Percentiles rank a stretch among this genome's conserved stretches.
Evolutionary conservation across 2,888 invertebrate genomes (phyloP).

Genomic region (Eupithecia subfuscata): DNA sequence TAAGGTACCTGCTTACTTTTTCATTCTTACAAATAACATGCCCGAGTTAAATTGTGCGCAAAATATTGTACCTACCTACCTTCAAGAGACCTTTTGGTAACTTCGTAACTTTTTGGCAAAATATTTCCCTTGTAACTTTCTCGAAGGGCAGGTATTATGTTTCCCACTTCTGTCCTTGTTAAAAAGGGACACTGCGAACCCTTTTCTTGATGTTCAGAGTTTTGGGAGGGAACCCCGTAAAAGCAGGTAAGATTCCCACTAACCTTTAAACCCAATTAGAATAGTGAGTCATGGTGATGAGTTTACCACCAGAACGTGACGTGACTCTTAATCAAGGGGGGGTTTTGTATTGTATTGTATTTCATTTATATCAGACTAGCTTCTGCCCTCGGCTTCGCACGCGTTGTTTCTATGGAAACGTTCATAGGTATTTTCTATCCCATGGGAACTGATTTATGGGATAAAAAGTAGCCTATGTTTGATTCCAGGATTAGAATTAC

Average conservation of each 20-base stretch:
- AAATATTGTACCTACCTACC: conserved; percentile 6
- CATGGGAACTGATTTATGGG: too few relatives aligned
- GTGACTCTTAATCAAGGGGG: too few relatives aligned
- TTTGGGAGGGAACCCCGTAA: not conserved
- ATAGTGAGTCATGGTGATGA: too few relatives aligned
- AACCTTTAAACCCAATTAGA: too few relatives aligned
- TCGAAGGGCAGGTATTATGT: conserved; percentile 12
- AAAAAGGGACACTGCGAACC: conserved; percentile 17
- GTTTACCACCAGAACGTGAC: too few relatives aligned
- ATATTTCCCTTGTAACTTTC: conserved; percentile 23
- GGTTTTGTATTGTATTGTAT: too few relatives aligned
- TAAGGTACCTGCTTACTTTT: not conserved
- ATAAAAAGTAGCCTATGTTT: too few relatives aligned
- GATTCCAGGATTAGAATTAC: too few relatives aligned
- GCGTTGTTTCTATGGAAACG: too few relatives aligned
- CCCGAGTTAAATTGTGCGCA: conserved; percentile 20
- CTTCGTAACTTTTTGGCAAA: conserved; percentile 20
- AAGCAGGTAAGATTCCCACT: not conserved
- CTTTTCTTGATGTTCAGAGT: not conserved
- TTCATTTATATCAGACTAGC: too few relatives aligned
- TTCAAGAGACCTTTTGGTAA: conserved; percentile 12
- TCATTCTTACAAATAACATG: conserved; percentile 3
- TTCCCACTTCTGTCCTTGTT: conserved; percentile 18
- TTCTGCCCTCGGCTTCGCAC: too few relatives aligned
- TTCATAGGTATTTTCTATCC: too few relatives aligned